Evolutionary conservation across 2,113 vertebrate genomes (phyloP), one percentile per base, ranked within the genome.

Genomic region (Prolemur simus): DNA sequence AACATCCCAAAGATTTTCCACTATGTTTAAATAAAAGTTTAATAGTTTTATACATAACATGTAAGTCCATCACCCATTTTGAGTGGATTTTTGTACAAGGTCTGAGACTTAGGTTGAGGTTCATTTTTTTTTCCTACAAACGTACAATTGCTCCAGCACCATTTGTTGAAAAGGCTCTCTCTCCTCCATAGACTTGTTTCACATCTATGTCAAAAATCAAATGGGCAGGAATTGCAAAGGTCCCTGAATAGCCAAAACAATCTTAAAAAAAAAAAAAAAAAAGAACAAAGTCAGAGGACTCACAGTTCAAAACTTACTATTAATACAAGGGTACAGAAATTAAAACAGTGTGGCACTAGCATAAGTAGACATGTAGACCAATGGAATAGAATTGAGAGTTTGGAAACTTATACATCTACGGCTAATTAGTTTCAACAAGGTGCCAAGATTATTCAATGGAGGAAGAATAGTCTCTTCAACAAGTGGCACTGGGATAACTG

Each of bases 1-100:
- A 87, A 37, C 42, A 90, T 63, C 11, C 49, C 68, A 42, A 94
- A 94, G 32, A 92, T 83, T 80, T 85, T 76, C 39, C 92, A n/a
- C 74, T 54, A 9, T 60, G 77, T 91, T 95, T 78, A 39, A 29
- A 42, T 42, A 78, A 94, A 89, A 69, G 39, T 81, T 89, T 89
- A 63, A 66, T 32, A 78, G 49, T 64, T 96, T 87, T 58, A 86
- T 2, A 42, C 73, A 68, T 89, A 63, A 52, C 7, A 82, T 45
- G 90, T 92, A 87, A 84, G 29, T 88, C 39, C 64, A 3, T 88
- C 34, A 77, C 21, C 23, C 12, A 81, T 42, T 58, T 58, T 63
- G 42, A 87, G 47, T n/a, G 45, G 78, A 74, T 68, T 77, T 89
- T 78, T 49, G 2, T 60, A 47, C 18, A 60, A 87, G n/a, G 10